These are phyloP conservation scores for Falco columbarius DNA, from an alignment of 2,797 vertebrate species.

Conservation along the genomic window DNA sequence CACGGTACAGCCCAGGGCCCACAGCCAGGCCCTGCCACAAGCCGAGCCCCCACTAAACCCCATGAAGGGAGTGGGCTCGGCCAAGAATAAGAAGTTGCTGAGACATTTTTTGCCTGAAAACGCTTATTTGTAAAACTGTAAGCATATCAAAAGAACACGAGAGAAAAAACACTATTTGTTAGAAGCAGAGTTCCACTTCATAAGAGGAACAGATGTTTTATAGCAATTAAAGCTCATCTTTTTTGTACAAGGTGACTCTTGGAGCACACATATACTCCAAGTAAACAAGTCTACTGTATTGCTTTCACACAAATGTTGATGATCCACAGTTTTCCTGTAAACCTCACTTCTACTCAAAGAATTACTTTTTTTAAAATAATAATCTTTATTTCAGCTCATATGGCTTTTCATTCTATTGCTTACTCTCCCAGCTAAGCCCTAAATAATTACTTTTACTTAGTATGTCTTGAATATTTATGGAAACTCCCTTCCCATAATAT, in stretches of 20 bases:
- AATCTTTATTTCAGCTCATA: neutral
- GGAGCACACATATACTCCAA: neutral
- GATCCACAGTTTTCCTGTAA: conserved; percentile 31
- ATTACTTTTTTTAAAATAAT: neutral
- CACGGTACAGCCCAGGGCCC: too few species aligned
- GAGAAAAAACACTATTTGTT: neutral
- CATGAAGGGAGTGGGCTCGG: accelerated
- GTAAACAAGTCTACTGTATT: conserved; percentile 27
- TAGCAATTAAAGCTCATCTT: conserved; percentile 49
- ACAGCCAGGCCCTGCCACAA: neutral
- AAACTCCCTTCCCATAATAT: neutral
- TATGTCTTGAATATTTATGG: conserved; percentile 57
- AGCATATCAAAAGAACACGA: neutral
- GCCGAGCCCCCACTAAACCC: accelerated
- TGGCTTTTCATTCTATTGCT: conserved; percentile 14
- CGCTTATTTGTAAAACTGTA: neutral
- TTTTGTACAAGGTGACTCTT: conserved; percentile 47
- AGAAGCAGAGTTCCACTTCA: neutral
- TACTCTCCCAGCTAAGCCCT: conserved; percentile 16
- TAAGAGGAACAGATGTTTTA: conserved; percentile 52
- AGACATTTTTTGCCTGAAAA: neutral
- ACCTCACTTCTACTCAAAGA: neutral
- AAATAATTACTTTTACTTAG: conserved; percentile 50
- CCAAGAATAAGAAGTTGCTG: neutral
- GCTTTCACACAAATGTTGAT: neutral